Base-by-base conservation (phyloP, 2,113 vertebrate species). In the zebrafish (Danio rerio) region DNA sequence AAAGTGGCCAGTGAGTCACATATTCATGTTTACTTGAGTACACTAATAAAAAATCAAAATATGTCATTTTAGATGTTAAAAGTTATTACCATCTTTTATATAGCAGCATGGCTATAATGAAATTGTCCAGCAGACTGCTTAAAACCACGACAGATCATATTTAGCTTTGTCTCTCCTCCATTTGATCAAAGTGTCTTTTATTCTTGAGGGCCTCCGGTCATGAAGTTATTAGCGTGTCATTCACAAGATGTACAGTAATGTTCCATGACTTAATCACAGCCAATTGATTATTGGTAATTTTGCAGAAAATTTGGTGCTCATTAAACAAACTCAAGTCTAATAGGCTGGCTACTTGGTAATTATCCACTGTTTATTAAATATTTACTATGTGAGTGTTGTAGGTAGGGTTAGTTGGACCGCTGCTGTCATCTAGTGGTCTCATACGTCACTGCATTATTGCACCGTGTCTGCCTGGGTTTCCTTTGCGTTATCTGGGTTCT, bases 371-470 rank as follows among this genome's bases (percentile, higher is more conserved):
- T 31, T 31, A 68, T 68, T 68, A 47, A 18, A n/a, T 43, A 2
- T 18, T 16, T 47, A 69, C 6, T 47, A n/a, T 6, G 5, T 13
- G 10, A 52, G 13, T 21, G n/a, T 63, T 6, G 16, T 18, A 55
- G 0, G 6, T 31, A 13, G 16, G 1, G 31, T 18, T 42, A 15
- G 18, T 70, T 65, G 10, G 45, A 79, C 6, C 55, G 5, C 20
- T 73, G 20, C 9, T 62, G 11, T 43, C 21, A 61, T 74, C 83
- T 84, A 42, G 20, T 84, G 83, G 77, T n/a, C 70, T 21, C 2
- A 16, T 12, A 6, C 10, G 9, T 47, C 7, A 59, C 18, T 66
- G 52, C 43, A 7, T 55, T 47, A 7, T 43, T 43, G 40, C 15
- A 10, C 8, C 8, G 62, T 16, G 43, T 20, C 63, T n/a, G 21